phyloP scores from a whole-genome alignment of 2,797 vertebrate species.

The Chaetophractus vellerosus region DNA sequence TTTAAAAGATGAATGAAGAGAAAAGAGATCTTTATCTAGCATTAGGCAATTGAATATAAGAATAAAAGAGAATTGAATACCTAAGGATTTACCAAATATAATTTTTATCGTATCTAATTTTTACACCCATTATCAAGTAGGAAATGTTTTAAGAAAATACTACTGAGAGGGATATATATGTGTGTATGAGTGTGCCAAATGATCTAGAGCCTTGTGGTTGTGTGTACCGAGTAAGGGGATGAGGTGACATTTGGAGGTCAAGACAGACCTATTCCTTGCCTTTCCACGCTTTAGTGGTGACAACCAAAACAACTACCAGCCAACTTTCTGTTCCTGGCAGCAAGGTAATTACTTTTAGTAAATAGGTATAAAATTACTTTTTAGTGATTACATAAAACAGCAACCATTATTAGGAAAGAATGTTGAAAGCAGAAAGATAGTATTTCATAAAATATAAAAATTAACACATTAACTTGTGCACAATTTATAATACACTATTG shows the following conservation, averaged over 20 bases:
- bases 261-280: not conserved
- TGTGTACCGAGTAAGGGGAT: not conserved
- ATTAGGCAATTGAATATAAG: not conserved
- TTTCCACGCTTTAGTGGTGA: not conserved
- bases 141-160: not conserved
- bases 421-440: not conserved
- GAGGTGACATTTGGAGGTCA: not conserved
- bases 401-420: not conserved
- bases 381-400: not conserved
- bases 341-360: slow-evolving; percentile 21
- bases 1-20: not conserved
- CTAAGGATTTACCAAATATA: not conserved
- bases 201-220: not conserved
- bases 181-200: rapidly evolving
- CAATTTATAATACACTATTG: not conserved
- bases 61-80: not conserved
- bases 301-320: not conserved
- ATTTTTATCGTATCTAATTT: not conserved
- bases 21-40: not conserved
- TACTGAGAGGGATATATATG: not conserved
- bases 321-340: not conserved
- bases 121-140: not conserved
- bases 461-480: not conserved
- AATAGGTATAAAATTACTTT: slow-evolving; percentile 8
- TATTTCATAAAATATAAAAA: not conserved